Evolutionary conservation across 2,888 invertebrate genomes (phyloP).

Genomic region (Aphodius sticticus): DNA sequence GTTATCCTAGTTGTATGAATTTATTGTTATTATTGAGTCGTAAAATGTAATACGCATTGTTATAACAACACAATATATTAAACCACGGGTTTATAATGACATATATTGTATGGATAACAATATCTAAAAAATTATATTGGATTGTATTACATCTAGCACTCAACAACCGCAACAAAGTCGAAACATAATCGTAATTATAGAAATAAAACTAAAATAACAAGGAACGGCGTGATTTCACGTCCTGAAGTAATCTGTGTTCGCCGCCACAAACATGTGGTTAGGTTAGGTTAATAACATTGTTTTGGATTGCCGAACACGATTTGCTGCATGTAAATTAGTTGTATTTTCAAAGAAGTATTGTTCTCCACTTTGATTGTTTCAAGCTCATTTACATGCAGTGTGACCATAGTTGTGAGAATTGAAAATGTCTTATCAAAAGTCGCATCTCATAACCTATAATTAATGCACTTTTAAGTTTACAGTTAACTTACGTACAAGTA

Average conservation of each 20-base stretch:
- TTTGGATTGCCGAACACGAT: neutral
- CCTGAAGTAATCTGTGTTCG: neutral
- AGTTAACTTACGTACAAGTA: neutral
- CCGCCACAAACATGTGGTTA: neutral
- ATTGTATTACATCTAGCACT: neutral
- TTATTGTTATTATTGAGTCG: too few species aligned
- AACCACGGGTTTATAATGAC: too few species aligned
- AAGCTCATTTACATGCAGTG: neutral
- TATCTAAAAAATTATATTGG: too few species aligned
- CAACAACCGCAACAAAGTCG: neutral
- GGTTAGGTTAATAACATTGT: neutral
- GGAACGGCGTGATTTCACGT: neutral
- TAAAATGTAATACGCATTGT: too few species aligned
- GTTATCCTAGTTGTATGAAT: too few species aligned
- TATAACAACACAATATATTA: too few species aligned
- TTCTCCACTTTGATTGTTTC: neutral
- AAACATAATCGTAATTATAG: neutral
- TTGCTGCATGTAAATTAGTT: constrained; percentile 4
- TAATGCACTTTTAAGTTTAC: too few species aligned
- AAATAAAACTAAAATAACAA: neutral
- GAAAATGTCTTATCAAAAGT: neutral
- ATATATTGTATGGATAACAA: too few species aligned
- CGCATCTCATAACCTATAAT: neutral
- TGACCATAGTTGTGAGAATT: neutral
- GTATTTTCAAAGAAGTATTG: neutral